A percentile compares a stretch with the other conserved stretches of the same genome.
phyloP scores from a whole-genome alignment of 2,888 invertebrate genomes.

The Hemistola chrysoprasaria region DNA sequence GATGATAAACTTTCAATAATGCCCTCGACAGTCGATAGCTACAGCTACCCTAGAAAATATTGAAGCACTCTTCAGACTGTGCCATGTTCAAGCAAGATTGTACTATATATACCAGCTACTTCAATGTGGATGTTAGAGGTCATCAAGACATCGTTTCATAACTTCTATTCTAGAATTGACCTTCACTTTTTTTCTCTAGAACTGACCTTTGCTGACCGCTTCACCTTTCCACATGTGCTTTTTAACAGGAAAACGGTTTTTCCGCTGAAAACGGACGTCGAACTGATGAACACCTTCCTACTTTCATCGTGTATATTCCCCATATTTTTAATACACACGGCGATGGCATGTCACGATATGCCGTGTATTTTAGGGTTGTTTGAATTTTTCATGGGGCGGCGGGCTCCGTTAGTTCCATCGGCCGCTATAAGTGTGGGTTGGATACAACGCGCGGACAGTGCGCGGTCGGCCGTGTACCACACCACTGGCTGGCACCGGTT shows the following conservation, averaged over 20 bases:
- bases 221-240: slow-evolving; percentile 27
- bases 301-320: slow-evolving; percentile 34
- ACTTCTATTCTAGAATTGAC: slow-evolving; percentile 38
- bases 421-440: slow-evolving; percentile 66
- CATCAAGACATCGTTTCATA: slow-evolving; percentile 20
- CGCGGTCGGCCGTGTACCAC: slow-evolving; percentile 71
- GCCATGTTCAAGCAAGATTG: slow-evolving; percentile 9
- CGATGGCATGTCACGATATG: slow-evolving; percentile 47
- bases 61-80: slow-evolving; percentile 22
- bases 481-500: slow-evolving; percentile 63
- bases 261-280: slow-evolving; percentile 6
- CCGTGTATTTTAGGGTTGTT: slow-evolving; percentile 59
- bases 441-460: slow-evolving; percentile 66
- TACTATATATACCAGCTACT: slow-evolving; percentile 9
- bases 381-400: slow-evolving; percentile 67
- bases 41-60: slow-evolving; percentile 12
- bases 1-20: not conserved
- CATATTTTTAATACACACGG: slow-evolving; percentile 51
- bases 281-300: slow-evolving; percentile 36
- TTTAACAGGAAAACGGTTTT: slow-evolving; percentile 25
- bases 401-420: slow-evolving; percentile 51
- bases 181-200: slow-evolving; percentile 39
- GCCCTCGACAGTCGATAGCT: too few species aligned
- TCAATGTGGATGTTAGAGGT: slow-evolving; percentile 32
- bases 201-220: slow-evolving; percentile 40